Evolutionary conservation across 2,797 vertebrate species (phyloP), one percentile per base, ranked within the genome.

Genomic region (Sandelia bainsii): DNA sequence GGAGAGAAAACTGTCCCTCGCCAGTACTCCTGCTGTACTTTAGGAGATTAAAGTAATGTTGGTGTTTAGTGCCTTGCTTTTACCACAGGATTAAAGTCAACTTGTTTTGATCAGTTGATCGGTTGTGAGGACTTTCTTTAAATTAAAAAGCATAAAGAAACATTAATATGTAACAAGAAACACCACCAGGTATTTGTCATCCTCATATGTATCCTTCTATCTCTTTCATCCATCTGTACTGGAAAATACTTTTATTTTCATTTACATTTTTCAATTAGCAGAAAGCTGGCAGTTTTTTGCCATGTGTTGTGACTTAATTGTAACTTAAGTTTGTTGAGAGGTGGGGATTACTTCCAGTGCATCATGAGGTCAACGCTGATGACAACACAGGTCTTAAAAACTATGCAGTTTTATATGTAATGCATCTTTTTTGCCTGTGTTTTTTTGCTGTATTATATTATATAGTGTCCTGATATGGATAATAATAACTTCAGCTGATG

Each of bases 1-100:
- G 46, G 59, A 56, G 48, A 57, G 63, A n/a, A 10, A 32, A 25
- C 49, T 6, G 42, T 40, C 49, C 61, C 44, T 54, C 51, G 8
- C 4, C 51, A 60, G 52, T n/a, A 16, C 60, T 59, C 48, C 37
- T 6, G 49, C 27, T 69, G 58, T 19, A 12, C 5, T 1, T 4
- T 14, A 0, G 25, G 3, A 6, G 32, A 8, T n/a, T 22, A 6
- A 6, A 25, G 59, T 49, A 5, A 8, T 19, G 37, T 27, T 4
- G 45, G 11, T 48, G 50, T 65, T 58, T 37, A 65, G 40, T 48
- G n/a, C 25, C n/a, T 25, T 37, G 22, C 20, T 32, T 40, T 39
- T 61, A 14, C 23, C 19, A n/a, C 39, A 37, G 60, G n/a, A 25
- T 44, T 3, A 49, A 32, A 57, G 39, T 59, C 23, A 1, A 3